Evolutionary conservation across 1,140 invertebrate genomes (phyloP).

Genomic region (Lysiphlebus fabarum): DNA sequence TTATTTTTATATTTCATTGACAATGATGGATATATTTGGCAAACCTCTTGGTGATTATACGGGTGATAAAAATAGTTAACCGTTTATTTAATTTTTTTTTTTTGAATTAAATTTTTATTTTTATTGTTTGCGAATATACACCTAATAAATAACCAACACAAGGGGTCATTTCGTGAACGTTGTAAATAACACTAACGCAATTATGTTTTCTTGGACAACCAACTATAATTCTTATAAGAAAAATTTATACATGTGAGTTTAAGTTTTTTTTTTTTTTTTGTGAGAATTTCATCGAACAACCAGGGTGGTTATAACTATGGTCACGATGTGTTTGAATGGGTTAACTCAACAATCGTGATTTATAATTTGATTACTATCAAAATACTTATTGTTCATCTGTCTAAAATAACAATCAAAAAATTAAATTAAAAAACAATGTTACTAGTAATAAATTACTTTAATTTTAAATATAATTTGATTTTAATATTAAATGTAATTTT

Average conservation of each 20-base stretch:
- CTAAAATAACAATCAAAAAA: too few species aligned
- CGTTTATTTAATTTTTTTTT: too few species aligned
- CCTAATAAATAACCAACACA: slow-evolving; percentile 34
- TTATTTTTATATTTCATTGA: too few species aligned
- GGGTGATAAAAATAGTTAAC: slow-evolving; percentile 38
- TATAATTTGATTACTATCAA: slow-evolving; percentile 11
- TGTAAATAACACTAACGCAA: slow-evolving; percentile 42
- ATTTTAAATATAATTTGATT: too few species aligned
- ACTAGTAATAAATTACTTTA: background rate
- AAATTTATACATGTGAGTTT: too few species aligned
- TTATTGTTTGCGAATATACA: slow-evolving; percentile 4
- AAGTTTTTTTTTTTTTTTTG: background rate
- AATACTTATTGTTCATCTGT: too few species aligned
- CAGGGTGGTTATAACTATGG: slow-evolving; percentile 21
- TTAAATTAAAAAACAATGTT: too few species aligned
- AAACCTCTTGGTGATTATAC: slow-evolving; percentile 32
- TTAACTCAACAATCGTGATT: slow-evolving; percentile 10
- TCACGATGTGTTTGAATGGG: background rate
- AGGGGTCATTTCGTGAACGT: slow-evolving; percentile 26
- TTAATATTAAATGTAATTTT: too few species aligned
- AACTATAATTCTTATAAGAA: slow-evolving; percentile 22
- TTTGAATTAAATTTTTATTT: too few species aligned
- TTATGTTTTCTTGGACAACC: slow-evolving; percentile 31
- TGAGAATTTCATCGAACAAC: slow-evolving; percentile 24
- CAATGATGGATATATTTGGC: slow-evolving; percentile 16